Base-by-base conservation (phyloP, 2,113 vertebrate genomes). In the Patagioenas fasciata region DNA sequence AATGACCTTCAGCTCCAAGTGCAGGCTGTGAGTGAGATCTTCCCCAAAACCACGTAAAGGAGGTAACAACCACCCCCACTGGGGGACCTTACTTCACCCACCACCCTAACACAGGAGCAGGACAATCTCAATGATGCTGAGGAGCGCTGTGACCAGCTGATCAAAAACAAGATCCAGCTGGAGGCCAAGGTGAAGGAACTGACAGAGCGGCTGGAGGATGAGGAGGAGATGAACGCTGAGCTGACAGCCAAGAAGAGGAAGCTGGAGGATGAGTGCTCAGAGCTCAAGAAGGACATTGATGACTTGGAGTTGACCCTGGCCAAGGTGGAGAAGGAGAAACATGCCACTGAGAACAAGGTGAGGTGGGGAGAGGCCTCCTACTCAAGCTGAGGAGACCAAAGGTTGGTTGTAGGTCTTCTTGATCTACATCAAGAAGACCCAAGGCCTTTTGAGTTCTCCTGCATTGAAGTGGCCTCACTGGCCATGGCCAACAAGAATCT, bases 1-100 rank as follows among this genome's bases (percentile, higher is more conserved):
- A 99, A 99, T 0, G 99, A 99, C 74, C 98, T 99, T 24, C 99
- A 99, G 95, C 98, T 99, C 74, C 98, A 99, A 98, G 98, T 99
- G 75, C 99, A 99, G 28, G 96, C 99, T 0, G 99, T 99, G 89
- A 97, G 99, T 95, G 23, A 47, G 9, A 19, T 47, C 44, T 47
- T 9, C 44, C 18, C 44, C 44, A 47, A 19, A 47, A 18, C 44
- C 44, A 47, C 8, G 9, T 47, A 18, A 47, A 47, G 44, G 44
- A 47, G 44, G 44, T 47, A 18, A 47, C 44, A 19, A 19, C 44
- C 18, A 23, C 34, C 34, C n/a, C 42, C 23, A 16, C 19, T 9
- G 44, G 44, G 44, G 44, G 8, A 19, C 44, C 15, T 29, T 19
- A 47, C 44, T 47, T 19, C 28, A 16, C 15, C 34, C n/a, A 19